These are phyloP conservation scores for Byasa hedistus DNA, from an alignment of 2,888 invertebrate species.

Conservation along the genomic window DNA sequence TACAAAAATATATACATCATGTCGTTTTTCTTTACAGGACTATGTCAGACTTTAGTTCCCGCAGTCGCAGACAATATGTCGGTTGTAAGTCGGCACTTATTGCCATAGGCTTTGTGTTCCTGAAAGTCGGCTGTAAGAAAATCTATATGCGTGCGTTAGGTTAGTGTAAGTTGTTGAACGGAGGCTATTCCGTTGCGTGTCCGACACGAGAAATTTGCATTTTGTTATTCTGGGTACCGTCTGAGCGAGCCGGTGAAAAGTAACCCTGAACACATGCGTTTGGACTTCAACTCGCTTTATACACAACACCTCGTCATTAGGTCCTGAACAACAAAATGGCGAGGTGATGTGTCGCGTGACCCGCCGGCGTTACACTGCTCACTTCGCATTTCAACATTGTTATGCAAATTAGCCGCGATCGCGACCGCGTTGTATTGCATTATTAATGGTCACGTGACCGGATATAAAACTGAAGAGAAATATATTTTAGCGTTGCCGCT, in stretches of 20 bases:
- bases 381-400: too few species aligned
- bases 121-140: constrained; percentile 44
- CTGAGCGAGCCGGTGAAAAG: too few species aligned
- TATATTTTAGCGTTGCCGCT: too few species aligned
- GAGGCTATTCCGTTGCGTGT: constrained; percentile 10
- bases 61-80: constrained; percentile 39
- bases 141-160: constrained; percentile 39
- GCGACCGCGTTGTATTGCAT: too few species aligned
- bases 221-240: neutral
- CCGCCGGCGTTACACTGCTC: neutral
- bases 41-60: constrained; percentile 33
- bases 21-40: constrained; percentile 32
- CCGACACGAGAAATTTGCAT: constrained; percentile 12
- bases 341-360: constrained; percentile 3
- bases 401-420: too few species aligned
- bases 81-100: constrained; percentile 39
- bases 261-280: too few species aligned
- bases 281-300: too few species aligned
- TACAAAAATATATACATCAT: too few species aligned
- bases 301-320: too few species aligned
- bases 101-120: constrained; percentile 47
- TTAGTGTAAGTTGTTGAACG: constrained; percentile 36
- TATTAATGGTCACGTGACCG: too few species aligned
- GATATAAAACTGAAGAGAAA: too few species aligned
- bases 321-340: constrained; percentile 1